Percentiles rank a stretch among this genome's conserved stretches.
Conservation (phyloP, 2,888 invertebrate species). For the Eugnorisma glareosa region DNA sequence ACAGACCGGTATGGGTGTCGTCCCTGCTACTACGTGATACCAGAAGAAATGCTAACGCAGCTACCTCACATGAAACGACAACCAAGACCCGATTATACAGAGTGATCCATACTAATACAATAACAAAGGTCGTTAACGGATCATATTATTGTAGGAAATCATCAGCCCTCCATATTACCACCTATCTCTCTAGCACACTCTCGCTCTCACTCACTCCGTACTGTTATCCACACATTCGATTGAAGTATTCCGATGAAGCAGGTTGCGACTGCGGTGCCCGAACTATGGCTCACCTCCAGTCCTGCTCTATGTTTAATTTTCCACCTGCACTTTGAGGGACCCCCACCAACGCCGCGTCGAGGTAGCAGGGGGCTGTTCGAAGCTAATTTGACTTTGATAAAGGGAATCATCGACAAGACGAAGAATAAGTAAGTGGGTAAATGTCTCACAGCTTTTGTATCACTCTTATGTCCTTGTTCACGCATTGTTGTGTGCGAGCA, state of each 20-base stretch:
- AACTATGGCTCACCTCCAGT: not conserved
- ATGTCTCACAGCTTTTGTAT: conserved; percentile 74
- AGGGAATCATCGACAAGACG: not conserved
- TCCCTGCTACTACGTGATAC: too few relatives aligned
- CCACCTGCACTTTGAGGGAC: not conserved
- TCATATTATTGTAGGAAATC: not conserved
- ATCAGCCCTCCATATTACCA: not conserved
- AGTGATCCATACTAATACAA: too few relatives aligned
- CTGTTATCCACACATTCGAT: not conserved
- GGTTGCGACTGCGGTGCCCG: not conserved
- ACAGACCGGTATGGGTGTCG: too few relatives aligned
- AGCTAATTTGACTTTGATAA: not conserved
- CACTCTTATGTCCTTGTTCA: conserved; percentile 1
- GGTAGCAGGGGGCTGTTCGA: not conserved
- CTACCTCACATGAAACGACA: too few relatives aligned
- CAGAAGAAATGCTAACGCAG: too few relatives aligned
- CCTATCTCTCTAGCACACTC: not conserved
- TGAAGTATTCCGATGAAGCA: not conserved
- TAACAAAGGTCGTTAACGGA: too few relatives aligned
- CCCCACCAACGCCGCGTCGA: not conserved
- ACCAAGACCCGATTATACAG: too few relatives aligned
- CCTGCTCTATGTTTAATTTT: not conserved
- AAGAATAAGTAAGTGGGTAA: not conserved
- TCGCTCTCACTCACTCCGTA: not conserved
- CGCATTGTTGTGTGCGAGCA: conserved; percentile 74